Base-by-base conservation (phyloP, 2,888 invertebrate species). In the Panopea generosa region DNA sequence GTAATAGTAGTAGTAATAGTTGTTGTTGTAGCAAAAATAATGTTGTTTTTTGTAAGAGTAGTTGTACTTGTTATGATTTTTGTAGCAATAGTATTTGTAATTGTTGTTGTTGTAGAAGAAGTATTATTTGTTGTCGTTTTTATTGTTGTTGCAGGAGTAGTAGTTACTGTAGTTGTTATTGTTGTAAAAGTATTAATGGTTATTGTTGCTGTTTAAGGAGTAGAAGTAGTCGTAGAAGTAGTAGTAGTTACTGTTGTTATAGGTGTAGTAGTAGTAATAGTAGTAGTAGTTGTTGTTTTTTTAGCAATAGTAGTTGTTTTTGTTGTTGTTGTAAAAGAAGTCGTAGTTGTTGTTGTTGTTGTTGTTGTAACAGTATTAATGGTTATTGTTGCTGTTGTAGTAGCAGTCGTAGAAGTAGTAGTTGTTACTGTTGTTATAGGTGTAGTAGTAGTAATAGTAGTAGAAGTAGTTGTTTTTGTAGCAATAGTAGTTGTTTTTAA, bases 221-320 rank as follows among this genome's bases (percentile, higher is more conserved):
- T 57, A 2, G 57, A 38, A 57, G 57, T 38, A 2, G 40, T 57
- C 2, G 40, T 26, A 26, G 27, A 3, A 26, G n/a, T n/a, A 22
- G 38, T 3, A 1, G 43, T 59, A 26, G 59, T 59, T 20, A 43
- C 22, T 9, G 63, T 40, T 18, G 53, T 63, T 6, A 18, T 14
- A 0, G 33, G 2, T 18, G 20, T 7, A 50, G 59, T 57, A 24
- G 52, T 50, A 11, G 33, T 20, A 7, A 38, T 38, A 47, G 47
- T 47, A 47, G 18, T 47, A 47, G 47, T 47, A 47, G 47, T 47
- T 9, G 47, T 33, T 7, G 33, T 33, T 33, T 4, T 33, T 7
- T 4, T 33, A 33, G 33, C 33, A 33, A 11, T 33, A 33, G 33
- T 11, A 33, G 33, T 11, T 33, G 47, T 16, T 24, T 55, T 33